Evolutionary conservation across 2,888 invertebrate species (phyloP), one percentile per base, ranked within the genome.

Genomic region (Cantharis nigra): DNA sequence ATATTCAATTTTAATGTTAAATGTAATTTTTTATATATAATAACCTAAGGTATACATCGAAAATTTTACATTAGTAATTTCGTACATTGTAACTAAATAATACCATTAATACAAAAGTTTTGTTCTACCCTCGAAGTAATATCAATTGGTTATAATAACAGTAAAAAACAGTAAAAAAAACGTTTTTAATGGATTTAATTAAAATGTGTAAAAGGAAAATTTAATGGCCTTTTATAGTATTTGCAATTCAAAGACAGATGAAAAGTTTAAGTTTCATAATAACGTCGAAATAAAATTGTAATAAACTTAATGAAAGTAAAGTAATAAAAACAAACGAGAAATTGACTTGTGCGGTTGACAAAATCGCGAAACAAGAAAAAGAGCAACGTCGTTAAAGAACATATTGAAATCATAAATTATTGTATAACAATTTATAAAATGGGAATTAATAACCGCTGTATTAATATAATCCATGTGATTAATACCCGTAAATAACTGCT

Each of bases 401-500:
- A 28, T n/a, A 33, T 62, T 14, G 23, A 72, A 62, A 63, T 70
- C 69, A 70, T 70, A 70, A 74, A 63, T 74, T 74, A 30, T 69
- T 30, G 13, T 70, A 23, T 49, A 67, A 67, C 70, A 65, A 67
- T 67, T 26, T 67, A 67, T 67, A 70, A 69, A 70, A 71, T 75
- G 65, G 23, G 75, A 14, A 76, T 71, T 72, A 71, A 74, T 74
- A 74, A 75, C 70, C 69, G 72, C 75, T 72, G 70, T 75, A 78
- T 75, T 74, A 77, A 78, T 74, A 75, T 75, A 75, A 80, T 78
- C 79, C 74, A 74, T 67, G 72, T 83, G 81, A 81, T 83, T 83
- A 83, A 83, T 83, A 80, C 76, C 77, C 80, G 78, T 80, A 80
- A 80, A 82, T 80, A 82, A 81, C 79, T 81, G 82, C 80, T 82